phyloP scores from a whole-genome alignment of 2,888 invertebrate genomes.

The Anodontia alba region DNA sequence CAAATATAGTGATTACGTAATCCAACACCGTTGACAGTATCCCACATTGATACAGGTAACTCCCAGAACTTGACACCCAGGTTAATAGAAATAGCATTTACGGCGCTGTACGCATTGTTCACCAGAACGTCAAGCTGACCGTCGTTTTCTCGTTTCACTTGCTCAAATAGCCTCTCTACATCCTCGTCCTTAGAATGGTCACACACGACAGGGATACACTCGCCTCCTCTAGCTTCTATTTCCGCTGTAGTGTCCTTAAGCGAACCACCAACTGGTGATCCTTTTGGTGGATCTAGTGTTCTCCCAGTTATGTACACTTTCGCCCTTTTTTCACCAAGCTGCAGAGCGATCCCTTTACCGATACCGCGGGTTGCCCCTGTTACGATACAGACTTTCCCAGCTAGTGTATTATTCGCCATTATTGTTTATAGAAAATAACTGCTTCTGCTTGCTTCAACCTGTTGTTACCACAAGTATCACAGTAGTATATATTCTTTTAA shows the following conservation, averaged over 20 bases:
- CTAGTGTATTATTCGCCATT: conserved; percentile 53
- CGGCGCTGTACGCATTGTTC: conserved; percentile 85
- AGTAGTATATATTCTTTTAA: too few species aligned
- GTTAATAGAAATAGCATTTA: conserved; percentile 72
- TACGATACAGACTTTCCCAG: conserved; percentile 83
- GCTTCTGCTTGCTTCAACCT: too few species aligned
- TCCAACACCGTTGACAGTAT: conserved; percentile 85
- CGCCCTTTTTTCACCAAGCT: conserved; percentile 85
- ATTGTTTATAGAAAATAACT: too few species aligned
- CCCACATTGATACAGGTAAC: conserved; percentile 83
- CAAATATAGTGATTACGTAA: conserved; percentile 85
- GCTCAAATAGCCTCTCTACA: conserved; percentile 83
- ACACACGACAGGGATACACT: conserved; percentile 83
- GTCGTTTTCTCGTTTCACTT: conserved; percentile 82
- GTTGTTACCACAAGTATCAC: background rate
- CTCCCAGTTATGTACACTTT: conserved; percentile 85
- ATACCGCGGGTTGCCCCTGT: conserved; percentile 85
- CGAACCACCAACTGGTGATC: conserved; percentile 41
- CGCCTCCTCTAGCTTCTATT: conserved; percentile 81
- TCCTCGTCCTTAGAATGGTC: conserved; percentile 84
- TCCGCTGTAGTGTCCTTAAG: too few species aligned
- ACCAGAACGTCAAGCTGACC: conserved; percentile 85
- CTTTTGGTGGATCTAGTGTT: conserved; percentile 51
- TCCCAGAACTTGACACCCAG: conserved; percentile 84
- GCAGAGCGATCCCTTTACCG: too few species aligned